These are phyloP conservation scores for Plemyria rubiginata DNA, from an alignment of 2,888 invertebrate genomes.

Conservation along the genomic window DNA sequence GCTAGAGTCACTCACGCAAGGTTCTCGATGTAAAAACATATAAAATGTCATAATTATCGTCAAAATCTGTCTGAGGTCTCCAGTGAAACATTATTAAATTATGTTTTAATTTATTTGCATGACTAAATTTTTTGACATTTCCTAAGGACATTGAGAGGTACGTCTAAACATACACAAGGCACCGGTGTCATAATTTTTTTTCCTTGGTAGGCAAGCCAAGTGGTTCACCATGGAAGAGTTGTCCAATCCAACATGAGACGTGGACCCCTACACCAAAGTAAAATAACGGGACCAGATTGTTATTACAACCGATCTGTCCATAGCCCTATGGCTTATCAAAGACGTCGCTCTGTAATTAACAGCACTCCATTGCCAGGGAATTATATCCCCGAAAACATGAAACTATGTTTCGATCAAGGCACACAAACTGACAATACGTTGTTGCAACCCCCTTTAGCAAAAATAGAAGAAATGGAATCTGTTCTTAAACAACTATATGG, in stretches of 20 bases:
- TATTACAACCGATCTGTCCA: conserved; percentile 7
- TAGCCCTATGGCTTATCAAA: conserved; percentile 30
- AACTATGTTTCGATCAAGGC: conserved; percentile 53
- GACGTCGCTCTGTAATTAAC: conserved; percentile 49
- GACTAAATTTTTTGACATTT: too few relatives aligned
- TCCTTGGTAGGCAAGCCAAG: conserved; percentile 3
- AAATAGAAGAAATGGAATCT: conserved; percentile 55
- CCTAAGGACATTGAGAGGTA: too few relatives aligned
- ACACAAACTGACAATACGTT: conserved; percentile 57
- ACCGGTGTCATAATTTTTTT: neutral
- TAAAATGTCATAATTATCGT: too few relatives aligned
- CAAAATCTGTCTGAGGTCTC: too few relatives aligned
- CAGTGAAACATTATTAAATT: too few relatives aligned
- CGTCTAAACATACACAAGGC: too few relatives aligned
- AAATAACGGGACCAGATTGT: conserved; percentile 17
- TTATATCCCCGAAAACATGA: conserved; percentile 34
- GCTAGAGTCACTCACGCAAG: too few relatives aligned
- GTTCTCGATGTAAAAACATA: too few relatives aligned
- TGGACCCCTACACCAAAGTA: conserved; percentile 18
- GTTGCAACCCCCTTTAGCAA: conserved; percentile 39
- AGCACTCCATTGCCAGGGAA: conserved; percentile 57
- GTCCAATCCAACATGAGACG: conserved; percentile 14
- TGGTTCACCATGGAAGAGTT: conserved; percentile 19
- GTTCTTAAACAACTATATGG: conserved; percentile 51
- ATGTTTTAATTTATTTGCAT: too few relatives aligned